Evolutionary conservation across 2,888 invertebrate genomes (phyloP), one percentile per base, ranked within the genome.

Genomic region (Iselma pallidipennis): DNA sequence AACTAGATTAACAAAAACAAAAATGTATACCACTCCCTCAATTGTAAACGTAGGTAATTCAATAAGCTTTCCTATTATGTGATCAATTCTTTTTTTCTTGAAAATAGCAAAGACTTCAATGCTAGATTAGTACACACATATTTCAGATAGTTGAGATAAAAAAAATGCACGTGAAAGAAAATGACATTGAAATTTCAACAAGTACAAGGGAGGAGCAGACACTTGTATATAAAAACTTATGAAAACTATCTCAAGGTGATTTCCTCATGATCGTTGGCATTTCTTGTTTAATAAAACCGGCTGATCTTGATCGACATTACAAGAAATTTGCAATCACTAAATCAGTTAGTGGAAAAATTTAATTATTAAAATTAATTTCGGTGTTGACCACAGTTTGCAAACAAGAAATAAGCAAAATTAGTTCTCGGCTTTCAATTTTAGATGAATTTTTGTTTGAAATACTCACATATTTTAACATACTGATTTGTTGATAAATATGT

Each of bases 401-500:
- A 26, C 6, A 26, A n/a, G n/a, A n/a, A n/a, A n/a, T n/a, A n/a
- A n/a, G n/a, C n/a, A n/a, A n/a, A n/a, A n/a, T n/a, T n/a, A n/a
- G n/a, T n/a, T n/a, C n/a, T n/a, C n/a, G n/a, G n/a, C n/a, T n/a
- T n/a, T n/a, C n/a, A n/a, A 14, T 12, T 33, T 33, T n/a, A 49
- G 50, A 55, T 45, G 49, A 53, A 65, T 57, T 56, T 33, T 53
- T 31, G 29, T 54, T n/a, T 14, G 14, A 59, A 57, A 66, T 79
- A 81, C 81, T 81, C 77, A 81, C 81, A 76, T 78, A 76, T 80
- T 70, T 79, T 67, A 75, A 72, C 81, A 80, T 81, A 77, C 69
- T 72, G n/a, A n/a, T 37, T 16, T 2, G 16, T 37, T 37, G 37
- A 69, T 71, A 29, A 76, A 37, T 37, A 16, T 37, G 37, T 16